Conservation (phyloP, 23 tunicate species). For the Botrylloides violaceus region DNA sequence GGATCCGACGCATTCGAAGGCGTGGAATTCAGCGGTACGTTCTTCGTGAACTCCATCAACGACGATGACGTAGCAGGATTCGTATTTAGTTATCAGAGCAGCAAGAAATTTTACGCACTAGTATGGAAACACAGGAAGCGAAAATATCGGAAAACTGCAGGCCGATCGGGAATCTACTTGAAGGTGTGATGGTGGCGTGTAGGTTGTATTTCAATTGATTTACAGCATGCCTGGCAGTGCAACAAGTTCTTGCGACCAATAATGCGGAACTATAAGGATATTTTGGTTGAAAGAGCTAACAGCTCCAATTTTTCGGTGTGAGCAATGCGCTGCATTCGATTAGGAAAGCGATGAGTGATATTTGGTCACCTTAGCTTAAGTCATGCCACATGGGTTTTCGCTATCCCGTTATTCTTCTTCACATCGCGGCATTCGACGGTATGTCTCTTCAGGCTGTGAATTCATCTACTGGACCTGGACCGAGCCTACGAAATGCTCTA, state of each 20-base stretch:
- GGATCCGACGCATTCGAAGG: conserved; percentile 78
- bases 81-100: conserved; percentile 80
- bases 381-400: no score
- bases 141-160: conserved; percentile 48
- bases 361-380: no score
- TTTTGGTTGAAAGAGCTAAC: no score
- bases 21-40: conserved; percentile 83
- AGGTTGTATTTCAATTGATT: no score
- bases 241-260: no score
- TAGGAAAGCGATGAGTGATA: no score
- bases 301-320: no score
- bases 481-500: conserved; percentile 9
- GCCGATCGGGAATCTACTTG: conserved; percentile 44
- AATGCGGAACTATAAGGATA: no score
- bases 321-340: no score
- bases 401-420: no score
- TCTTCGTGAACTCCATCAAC: conserved; percentile 62
- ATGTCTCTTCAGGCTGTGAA: conserved; percentile 12
- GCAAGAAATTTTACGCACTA: conserved; percentile 52
- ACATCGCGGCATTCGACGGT: no score
- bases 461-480: conserved; percentile 11
- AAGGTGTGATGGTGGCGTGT: conserved; percentile 27
- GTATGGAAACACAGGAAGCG: conserved; percentile 88
- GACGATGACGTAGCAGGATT: conserved; percentile 75
- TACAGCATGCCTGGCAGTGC: no score